Conservation (phyloP, 2,797 vertebrate genomes). For the Galago senegalensis region DNA sequence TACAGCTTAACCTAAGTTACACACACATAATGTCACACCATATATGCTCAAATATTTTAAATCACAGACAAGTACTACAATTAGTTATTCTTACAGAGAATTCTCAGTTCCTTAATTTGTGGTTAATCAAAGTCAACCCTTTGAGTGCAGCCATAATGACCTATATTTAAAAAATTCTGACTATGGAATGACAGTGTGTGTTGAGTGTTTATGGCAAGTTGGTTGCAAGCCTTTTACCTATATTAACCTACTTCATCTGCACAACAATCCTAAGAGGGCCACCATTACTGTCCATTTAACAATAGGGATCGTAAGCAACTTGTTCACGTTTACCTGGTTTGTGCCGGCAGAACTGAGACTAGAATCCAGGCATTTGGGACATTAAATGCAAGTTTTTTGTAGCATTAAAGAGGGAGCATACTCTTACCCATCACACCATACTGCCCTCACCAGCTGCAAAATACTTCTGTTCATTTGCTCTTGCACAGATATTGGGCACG, state of each 20-base stretch:
- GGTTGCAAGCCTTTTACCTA: not conserved
- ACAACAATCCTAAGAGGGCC: not conserved
- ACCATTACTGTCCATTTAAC: not conserved
- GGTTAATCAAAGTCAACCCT: constrained; percentile 2
- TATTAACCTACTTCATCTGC: not conserved
- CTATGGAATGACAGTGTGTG: not conserved
- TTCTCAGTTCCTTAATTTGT: not conserved
- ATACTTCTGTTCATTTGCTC: not conserved
- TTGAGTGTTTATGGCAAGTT: not conserved
- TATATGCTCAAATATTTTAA: not conserved
- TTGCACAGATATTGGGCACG: not conserved
- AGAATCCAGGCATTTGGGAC: not conserved
- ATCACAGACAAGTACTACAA: not conserved
- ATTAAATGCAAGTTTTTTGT: not conserved
- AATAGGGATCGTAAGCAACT: not conserved
- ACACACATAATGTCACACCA: not conserved
- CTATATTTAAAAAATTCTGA: not conserved
- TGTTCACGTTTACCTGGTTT: not conserved
- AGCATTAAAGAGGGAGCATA: not conserved
- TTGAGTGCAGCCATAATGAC: not conserved
- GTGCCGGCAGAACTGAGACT: not conserved
- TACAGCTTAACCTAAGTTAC: not conserved
- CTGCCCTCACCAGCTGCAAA: not conserved
- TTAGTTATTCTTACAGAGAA: not conserved
- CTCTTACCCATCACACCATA: not conserved